Evolutionary conservation across 2,888 invertebrate genomes (phyloP).

Genomic region (Achlya flavicornis): DNA sequence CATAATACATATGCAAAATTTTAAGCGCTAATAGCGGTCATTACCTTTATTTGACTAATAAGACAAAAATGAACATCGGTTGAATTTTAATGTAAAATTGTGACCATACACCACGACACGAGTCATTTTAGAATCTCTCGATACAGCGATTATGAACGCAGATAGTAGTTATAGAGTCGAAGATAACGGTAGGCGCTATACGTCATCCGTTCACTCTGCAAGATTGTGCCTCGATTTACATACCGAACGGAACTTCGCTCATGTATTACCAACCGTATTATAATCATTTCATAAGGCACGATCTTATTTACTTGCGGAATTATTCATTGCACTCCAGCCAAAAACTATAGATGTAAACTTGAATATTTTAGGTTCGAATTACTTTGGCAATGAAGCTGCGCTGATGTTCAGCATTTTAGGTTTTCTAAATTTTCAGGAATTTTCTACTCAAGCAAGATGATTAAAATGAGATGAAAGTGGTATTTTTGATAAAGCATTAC

Average conservation of each 20-base stretch:
- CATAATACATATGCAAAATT: not conserved
- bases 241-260: slow-evolving; percentile 41
- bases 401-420: not conserved
- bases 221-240: slow-evolving; percentile 38
- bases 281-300: slow-evolving; percentile 13
- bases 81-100: not conserved
- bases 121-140: not conserved
- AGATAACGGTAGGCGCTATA: slow-evolving; percentile 24
- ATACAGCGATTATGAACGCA: slow-evolving; percentile 8
- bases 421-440: not conserved
- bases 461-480: too few relatives aligned
- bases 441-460: not conserved
- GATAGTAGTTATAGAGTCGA: slow-evolving; percentile 1
- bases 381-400: not conserved
- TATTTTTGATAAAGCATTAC: too few relatives aligned
- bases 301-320: slow-evolving; percentile 1
- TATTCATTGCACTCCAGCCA: not conserved
- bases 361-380: not conserved
- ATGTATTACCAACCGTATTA: slow-evolving; percentile 19
- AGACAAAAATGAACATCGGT: not conserved
- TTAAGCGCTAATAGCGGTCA: not conserved
- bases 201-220: slow-evolving; percentile 11
- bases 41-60: not conserved
- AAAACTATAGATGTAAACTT: not conserved
- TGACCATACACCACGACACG: not conserved